A percentile compares a stretch with the other conserved stretches of the same genome.
Evolutionary conservation across 1,140 invertebrate genomes (phyloP).

Genomic region (Microplitis mediator): DNA sequence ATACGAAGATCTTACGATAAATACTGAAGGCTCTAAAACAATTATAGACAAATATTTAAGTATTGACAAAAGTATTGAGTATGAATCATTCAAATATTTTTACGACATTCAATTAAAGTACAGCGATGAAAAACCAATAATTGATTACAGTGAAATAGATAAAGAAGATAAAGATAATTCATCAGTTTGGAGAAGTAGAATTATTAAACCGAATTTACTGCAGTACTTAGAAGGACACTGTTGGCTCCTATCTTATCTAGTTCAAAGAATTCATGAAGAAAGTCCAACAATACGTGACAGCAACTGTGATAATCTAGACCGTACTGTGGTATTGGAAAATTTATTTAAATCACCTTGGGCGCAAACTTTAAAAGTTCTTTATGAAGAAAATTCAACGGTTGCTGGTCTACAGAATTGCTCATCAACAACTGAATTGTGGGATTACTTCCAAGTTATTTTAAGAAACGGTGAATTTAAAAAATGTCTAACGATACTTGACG

Average conservation of each 20-base stretch:
- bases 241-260: constrained; percentile 64
- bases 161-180: background rate
- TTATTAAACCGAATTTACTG: constrained; percentile 53
- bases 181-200: constrained; percentile 37
- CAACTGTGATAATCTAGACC: constrained; percentile 46
- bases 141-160: background rate
- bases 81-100: constrained; percentile 24
- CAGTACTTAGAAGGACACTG: constrained; percentile 66
- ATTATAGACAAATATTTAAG: constrained; percentile 10
- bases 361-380: constrained; percentile 54
- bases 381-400: constrained; percentile 59
- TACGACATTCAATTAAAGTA: constrained; percentile 42
- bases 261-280: constrained; percentile 60
- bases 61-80: constrained; percentile 20
- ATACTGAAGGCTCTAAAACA: constrained; percentile 25
- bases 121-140: constrained; percentile 5
- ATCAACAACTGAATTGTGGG: constrained; percentile 43
- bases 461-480: constrained; percentile 35
- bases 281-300: constrained; percentile 44
- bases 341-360: constrained; percentile 57
- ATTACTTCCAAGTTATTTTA: constrained; percentile 40
- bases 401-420: constrained; percentile 59
- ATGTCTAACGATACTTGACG: constrained; percentile 46
- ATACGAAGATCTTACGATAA: constrained; percentile 34
- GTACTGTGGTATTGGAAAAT: constrained; percentile 54